These are phyloP conservation scores for Drosophila kepulauana DNA, from an alignment of 1,140 invertebrate genomes.

Conservation along the genomic window DNA sequence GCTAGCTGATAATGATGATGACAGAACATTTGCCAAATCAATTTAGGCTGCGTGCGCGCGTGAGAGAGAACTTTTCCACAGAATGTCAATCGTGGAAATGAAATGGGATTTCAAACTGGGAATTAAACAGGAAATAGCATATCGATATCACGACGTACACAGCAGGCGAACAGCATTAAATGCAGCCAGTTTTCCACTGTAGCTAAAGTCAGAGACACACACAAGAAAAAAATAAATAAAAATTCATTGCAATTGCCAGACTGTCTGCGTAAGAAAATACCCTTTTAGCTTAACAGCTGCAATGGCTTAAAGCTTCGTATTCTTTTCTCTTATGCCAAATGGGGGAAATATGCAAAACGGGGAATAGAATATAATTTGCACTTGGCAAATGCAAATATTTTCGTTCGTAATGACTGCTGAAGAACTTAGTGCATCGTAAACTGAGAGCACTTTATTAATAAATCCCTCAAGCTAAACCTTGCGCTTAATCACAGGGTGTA, in stretches of 20 bases:
- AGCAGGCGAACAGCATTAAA: constrained; percentile 1
- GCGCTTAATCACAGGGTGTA: constrained; percentile 1
- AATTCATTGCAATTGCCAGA: neutral
- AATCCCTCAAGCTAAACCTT: neutral
- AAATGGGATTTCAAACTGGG: constrained; percentile 5
- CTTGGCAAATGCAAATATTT: neutral
- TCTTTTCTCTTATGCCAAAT: neutral
- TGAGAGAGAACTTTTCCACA: constrained; percentile 9
- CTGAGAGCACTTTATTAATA: neutral
- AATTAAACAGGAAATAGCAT: constrained; percentile 9
- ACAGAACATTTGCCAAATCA: constrained; percentile 70
- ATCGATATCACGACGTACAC: neutral
- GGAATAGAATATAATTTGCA: neutral
- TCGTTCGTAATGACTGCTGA: neutral
- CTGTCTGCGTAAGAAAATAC: neutral
- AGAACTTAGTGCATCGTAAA: neutral
- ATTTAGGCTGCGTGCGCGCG: constrained; percentile 51
- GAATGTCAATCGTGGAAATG: constrained; percentile 11
- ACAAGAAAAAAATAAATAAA: neutral
- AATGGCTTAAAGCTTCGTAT: too few relatives aligned
- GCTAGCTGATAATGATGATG: constrained; percentile 71
- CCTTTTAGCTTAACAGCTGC: neutral
- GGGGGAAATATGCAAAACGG: neutral
- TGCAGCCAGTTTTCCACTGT: constrained; percentile 3
- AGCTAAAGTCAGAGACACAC: neutral